Conservation (phyloP, 2,113 vertebrate species). For the Sarotherodon lohbergeri region DNA sequence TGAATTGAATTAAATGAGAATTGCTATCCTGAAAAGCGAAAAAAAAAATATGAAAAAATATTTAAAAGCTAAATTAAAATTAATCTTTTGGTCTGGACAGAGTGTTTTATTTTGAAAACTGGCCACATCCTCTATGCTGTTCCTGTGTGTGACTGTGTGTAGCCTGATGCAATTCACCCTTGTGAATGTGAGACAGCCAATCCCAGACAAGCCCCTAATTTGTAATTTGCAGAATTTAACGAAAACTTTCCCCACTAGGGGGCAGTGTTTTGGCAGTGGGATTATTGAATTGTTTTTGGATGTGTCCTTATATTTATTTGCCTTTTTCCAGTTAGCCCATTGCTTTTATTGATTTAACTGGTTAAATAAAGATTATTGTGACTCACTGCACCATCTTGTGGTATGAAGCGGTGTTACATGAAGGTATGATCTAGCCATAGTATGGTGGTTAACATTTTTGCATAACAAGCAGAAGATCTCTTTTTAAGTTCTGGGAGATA, state of each 20-base stretch:
- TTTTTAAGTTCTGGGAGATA: neutral
- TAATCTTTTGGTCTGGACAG: fast-evolving
- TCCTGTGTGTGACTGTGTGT: neutral
- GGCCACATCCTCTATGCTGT: neutral
- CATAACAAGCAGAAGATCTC: neutral
- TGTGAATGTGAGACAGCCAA: neutral
- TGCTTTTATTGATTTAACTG: fast-evolving
- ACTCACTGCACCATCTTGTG: neutral
- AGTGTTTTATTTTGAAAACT: neutral
- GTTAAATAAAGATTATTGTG: neutral
- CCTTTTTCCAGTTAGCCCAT: neutral
- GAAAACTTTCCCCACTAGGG: neutral
- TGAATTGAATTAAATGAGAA: neutral
- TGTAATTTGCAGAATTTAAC: neutral
- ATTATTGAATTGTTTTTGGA: neutral
- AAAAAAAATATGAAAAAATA: fast-evolving
- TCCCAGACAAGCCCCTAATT: neutral
- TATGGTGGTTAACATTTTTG: neutral
- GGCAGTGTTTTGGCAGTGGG: neutral
- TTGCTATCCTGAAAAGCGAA: neutral
- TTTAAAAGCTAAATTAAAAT: fast-evolving
- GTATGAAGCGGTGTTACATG: neutral
- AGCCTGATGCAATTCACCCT: neutral
- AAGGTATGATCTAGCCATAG: fast-evolving
- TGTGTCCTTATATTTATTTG: fast-evolving